Evolutionary conservation across 2,888 invertebrate species (phyloP).

Genomic region (Chymomyza procnemis): DNA sequence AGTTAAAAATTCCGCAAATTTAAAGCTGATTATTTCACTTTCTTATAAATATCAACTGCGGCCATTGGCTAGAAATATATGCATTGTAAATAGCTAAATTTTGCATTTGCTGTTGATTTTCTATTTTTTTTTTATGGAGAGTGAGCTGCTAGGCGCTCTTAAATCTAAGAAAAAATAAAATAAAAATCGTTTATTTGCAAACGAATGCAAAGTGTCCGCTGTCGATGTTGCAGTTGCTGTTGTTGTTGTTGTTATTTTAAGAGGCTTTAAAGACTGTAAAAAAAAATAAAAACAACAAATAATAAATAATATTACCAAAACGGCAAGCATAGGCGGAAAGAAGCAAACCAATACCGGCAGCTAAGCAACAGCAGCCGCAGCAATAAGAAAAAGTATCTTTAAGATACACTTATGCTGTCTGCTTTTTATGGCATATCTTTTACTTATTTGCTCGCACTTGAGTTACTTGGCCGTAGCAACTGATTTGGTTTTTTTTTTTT

Average conservation of each 20-base stretch:
- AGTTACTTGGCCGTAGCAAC: conserved; percentile 46
- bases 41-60: not conserved
- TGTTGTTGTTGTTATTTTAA: conserved; percentile 4
- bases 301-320: conserved; percentile 25
- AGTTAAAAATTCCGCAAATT: not conserved
- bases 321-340: not conserved
- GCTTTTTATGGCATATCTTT: conserved; percentile 64
- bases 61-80: not conserved
- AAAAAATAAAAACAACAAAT: too few species aligned
- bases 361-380: conserved; percentile 8
- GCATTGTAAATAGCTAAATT: not conserved
- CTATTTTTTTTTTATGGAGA: too few species aligned
- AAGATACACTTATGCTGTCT: conserved; percentile 66
- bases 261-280: conserved; percentile 12
- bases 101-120: conserved; percentile 35
- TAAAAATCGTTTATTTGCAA: conserved; percentile 61
- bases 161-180: not conserved
- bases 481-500: not conserved
- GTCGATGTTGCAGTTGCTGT: conserved; percentile 5
- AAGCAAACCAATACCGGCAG: conserved; percentile 1
- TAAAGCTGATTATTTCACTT: not conserved
- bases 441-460: conserved; percentile 65
- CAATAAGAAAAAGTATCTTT: conserved; percentile 52
- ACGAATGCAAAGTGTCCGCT: conserved; percentile 51
- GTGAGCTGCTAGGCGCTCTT: not conserved